Evolutionary conservation across 2,113 vertebrate genomes (phyloP).

Genomic region (Carlito syrichta): DNA sequence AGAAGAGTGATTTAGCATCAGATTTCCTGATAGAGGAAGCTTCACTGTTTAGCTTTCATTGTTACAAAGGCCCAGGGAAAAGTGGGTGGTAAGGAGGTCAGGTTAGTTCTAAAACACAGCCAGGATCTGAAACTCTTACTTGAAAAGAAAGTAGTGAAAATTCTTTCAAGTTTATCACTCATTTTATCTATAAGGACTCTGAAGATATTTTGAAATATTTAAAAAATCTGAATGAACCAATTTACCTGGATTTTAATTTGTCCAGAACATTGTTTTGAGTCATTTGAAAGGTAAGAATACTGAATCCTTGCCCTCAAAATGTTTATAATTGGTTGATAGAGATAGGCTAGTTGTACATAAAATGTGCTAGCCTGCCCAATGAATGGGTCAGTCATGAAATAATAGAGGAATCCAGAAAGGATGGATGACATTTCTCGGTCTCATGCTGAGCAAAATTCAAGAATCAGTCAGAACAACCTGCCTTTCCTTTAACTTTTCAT

Average conservation of each 20-base stretch:
- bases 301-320: neutral
- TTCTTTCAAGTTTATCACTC: constrained; percentile 33
- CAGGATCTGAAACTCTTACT: neutral
- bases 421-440: neutral
- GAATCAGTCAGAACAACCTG: neutral
- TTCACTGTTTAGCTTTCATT: neutral
- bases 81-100: neutral
- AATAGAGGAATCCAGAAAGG: neutral
- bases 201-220: constrained; percentile 23
- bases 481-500: neutral
- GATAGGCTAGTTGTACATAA: neutral
- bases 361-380: neutral
- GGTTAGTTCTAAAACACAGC: neutral
- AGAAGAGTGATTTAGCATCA: neutral
- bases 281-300: neutral
- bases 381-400: neutral
- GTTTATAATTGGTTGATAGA: neutral
- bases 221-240: neutral
- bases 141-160: neutral
- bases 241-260: neutral
- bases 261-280: neutral
- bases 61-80: neutral
- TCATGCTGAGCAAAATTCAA: neutral
- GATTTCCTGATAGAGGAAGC: neutral
- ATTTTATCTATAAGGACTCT: neutral